These are phyloP conservation scores for Drosophila antonietae DNA, from an alignment of 2,888 invertebrate genomes.

Conservation along the genomic window DNA sequence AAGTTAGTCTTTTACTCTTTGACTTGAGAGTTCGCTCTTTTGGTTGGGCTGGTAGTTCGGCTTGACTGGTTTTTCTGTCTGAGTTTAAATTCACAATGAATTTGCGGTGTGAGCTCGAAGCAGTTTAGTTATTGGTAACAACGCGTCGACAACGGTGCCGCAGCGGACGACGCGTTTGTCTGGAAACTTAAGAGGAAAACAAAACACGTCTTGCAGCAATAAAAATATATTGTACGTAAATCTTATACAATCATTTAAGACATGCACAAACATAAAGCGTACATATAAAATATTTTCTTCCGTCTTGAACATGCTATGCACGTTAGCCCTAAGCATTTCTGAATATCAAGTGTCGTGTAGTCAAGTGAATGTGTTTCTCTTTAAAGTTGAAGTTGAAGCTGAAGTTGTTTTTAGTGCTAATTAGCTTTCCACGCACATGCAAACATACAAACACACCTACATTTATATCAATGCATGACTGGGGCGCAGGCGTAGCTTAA, in stretches of 20 bases:
- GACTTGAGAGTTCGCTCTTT: conserved; percentile 15
- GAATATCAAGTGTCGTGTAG: conserved; percentile 36
- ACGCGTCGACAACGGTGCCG: conserved; percentile 47
- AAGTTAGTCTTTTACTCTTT: conserved; percentile 26
- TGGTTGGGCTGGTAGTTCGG: conserved; percentile 34
- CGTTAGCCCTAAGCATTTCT: conserved; percentile 7
- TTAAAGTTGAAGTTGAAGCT: conserved; percentile 11
- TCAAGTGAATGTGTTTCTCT: conserved; percentile 14
- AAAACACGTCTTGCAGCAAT: conserved; percentile 42
- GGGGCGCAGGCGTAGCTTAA: conserved; percentile 46
- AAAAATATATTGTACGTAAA: conserved; percentile 43
- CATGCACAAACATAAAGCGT: conserved; percentile 6
- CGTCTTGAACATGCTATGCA: conserved; percentile 9
- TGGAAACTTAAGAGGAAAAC: conserved; percentile 4
- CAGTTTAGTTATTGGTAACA: conserved; percentile 63
- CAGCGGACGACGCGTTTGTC: conserved; percentile 21
- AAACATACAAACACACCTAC: background rate
- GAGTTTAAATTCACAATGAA: conserved; percentile 47
- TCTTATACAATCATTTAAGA: conserved; percentile 11
- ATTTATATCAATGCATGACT: conserved; percentile 1
- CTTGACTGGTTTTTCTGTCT: conserved; percentile 49
- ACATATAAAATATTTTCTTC: conserved; percentile 9
- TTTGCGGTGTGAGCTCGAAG: conserved; percentile 24
- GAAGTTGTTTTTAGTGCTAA: conserved; percentile 28
- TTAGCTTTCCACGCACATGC: conserved; percentile 38